Conservation (phyloP, 2,113 vertebrate genomes). For the Ptilonorhynchus violaceus region DNA sequence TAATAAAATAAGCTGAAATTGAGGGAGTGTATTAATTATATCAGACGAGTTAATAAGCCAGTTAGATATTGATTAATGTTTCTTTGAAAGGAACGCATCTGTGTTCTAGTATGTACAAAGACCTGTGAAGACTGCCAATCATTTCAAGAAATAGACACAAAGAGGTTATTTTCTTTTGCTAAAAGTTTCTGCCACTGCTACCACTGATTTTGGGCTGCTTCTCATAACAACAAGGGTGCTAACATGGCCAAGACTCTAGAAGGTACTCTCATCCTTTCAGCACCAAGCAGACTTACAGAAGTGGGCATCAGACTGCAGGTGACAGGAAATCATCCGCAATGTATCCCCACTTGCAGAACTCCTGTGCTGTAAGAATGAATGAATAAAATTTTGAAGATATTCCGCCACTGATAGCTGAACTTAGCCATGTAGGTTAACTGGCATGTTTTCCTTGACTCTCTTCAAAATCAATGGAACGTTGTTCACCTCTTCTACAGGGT, state of each 20-base stretch:
- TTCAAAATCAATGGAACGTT: not conserved
- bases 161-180: not conserved
- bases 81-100: not conserved
- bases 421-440: not conserved
- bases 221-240: not conserved
- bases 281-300: not conserved
- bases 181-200: not conserved
- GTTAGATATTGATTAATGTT: not conserved
- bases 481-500: not conserved
- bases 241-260: not conserved
- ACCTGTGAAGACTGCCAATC: not conserved
- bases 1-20: not conserved
- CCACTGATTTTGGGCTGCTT: not conserved
- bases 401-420: not conserved
- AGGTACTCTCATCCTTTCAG: not conserved
- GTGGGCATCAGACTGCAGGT: not conserved
- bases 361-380: not conserved
- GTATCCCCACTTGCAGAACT: not conserved
- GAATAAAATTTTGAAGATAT: not conserved
- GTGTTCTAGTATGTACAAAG: not conserved
- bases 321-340: not conserved
- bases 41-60: not conserved
- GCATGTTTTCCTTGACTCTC: not conserved
- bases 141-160: not conserved
- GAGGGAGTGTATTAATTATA: not conserved